Percentiles rank a stretch among this genome's conserved stretches.
Conservation (phyloP, 1,140 invertebrate genomes). For the Plutomurus gul region DNA sequence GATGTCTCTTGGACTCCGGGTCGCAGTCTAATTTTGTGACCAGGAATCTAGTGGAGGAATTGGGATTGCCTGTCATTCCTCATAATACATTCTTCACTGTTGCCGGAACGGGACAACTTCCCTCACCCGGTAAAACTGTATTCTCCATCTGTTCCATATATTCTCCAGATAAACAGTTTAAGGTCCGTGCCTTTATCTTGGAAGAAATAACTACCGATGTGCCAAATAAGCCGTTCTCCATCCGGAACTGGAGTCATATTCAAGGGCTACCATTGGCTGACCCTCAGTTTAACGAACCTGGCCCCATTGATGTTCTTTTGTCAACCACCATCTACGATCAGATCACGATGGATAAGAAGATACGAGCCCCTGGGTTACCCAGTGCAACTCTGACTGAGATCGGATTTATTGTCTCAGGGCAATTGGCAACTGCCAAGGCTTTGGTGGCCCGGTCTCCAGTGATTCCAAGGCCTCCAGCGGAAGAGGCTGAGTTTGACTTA, state of each 20-base stretch:
- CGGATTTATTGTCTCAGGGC: background rate
- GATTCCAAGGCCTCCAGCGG: background rate
- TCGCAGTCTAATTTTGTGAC: background rate
- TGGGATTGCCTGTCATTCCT: background rate
- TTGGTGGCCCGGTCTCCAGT: too few relatives aligned
- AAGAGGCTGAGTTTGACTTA: background rate
- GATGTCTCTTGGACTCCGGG: background rate
- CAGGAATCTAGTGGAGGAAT: background rate
- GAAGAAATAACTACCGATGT: background rate
- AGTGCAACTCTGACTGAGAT: background rate
- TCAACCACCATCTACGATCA: background rate
- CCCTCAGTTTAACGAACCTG: background rate
- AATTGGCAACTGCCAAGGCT: too few relatives aligned
- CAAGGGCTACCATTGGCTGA: background rate
- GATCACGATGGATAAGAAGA: background rate
- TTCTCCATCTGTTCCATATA: background rate
- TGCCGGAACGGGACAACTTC: background rate
- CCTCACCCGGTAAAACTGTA: background rate
- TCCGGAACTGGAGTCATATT: background rate
- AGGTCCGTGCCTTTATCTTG: background rate
- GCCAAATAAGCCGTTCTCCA: background rate
- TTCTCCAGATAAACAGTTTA: background rate
- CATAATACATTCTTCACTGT: background rate
- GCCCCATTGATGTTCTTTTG: background rate
- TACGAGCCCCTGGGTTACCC: background rate